These are phyloP conservation scores for Scaptodrosophila lebanonensis DNA, from an alignment of 1,140 invertebrate genomes.

Conservation along the genomic window DNA sequence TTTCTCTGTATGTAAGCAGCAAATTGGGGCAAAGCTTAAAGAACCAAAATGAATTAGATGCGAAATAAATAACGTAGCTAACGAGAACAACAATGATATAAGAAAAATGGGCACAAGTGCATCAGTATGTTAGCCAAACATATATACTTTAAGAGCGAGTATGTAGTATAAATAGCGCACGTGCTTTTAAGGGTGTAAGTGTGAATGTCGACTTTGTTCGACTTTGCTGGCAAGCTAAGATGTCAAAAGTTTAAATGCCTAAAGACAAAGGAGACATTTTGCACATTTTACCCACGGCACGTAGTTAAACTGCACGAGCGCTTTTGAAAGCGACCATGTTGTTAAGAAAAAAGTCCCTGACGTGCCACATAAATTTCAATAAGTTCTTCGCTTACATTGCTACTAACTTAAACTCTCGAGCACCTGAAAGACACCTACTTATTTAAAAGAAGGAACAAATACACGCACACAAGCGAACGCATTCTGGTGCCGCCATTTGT, in stretches of 20 bases:
- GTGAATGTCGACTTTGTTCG: neutral
- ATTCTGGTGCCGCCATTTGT: no score
- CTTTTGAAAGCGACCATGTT: no score
- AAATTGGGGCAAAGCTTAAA: slow-evolving; percentile 26
- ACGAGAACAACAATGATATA: slow-evolving; percentile 24
- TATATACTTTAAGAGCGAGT: no score
- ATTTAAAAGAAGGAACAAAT: no score
- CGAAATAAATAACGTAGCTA: slow-evolving; percentile 22
- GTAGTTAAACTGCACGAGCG: neutral
- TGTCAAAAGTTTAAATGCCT: slow-evolving; percentile 30
- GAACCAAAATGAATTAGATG: slow-evolving; percentile 31
- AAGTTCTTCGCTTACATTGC: slow-evolving; percentile 30
- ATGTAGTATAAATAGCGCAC: slow-evolving; percentile 23
- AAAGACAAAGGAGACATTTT: slow-evolving; percentile 20
- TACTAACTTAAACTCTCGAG: slow-evolving; percentile 17
- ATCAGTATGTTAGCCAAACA: slow-evolving; percentile 45
- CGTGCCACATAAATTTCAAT: slow-evolving; percentile 34
- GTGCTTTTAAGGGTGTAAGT: neutral
- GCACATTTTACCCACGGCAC: neutral
- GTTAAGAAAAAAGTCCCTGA: neutral
- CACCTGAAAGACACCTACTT: neutral
- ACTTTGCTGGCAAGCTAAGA: slow-evolving; percentile 21
- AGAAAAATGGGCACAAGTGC: slow-evolving; percentile 38
- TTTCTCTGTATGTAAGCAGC: slow-evolving; percentile 9
- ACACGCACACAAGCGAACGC: no score